These are phyloP conservation scores for Drosophila mercatorum DNA, from an alignment of 2,888 invertebrate genomes.

Conservation along the genomic window DNA sequence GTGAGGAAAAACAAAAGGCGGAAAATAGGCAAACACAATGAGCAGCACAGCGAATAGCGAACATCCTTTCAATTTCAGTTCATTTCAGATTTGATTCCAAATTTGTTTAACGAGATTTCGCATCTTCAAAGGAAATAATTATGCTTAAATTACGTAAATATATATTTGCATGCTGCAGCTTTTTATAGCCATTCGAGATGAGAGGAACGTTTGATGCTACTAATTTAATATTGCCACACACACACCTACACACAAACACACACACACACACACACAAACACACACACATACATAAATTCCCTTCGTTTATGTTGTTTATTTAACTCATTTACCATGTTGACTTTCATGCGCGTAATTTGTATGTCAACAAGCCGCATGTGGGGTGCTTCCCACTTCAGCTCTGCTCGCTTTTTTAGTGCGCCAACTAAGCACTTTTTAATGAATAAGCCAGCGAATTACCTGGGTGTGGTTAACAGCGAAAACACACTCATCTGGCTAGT, in stretches of 20 bases:
- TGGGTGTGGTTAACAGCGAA: conserved; percentile 28
- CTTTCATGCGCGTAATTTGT: conserved; percentile 75
- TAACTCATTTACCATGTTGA: conserved; percentile 71
- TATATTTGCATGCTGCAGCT: neutral
- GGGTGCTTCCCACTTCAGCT: conserved; percentile 9
- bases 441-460: conserved; percentile 65
- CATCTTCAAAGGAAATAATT: conserved; percentile 3
- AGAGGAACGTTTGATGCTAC: conserved; percentile 37
- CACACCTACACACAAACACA: neutral
- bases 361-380: conserved; percentile 63
- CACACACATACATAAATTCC: conserved; percentile 27
- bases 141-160: neutral
- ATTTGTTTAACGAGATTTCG: neutral
- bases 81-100: neutral
- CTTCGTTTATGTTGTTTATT: conserved; percentile 59
- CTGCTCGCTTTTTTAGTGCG: conserved; percentile 37
- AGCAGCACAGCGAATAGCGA: conserved; percentile 1
- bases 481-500: conserved; percentile 16
- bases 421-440: conserved; percentile 74
- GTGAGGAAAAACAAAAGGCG: conserved; percentile 17
- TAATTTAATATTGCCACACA: conserved; percentile 55
- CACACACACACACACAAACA: neutral
- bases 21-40: conserved; percentile 1
- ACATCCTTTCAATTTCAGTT: neutral
- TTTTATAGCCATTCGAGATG: conserved; percentile 6